Evolutionary conservation across 2,888 invertebrate species (phyloP).

Genomic region (Sepiola atlantica): DNA sequence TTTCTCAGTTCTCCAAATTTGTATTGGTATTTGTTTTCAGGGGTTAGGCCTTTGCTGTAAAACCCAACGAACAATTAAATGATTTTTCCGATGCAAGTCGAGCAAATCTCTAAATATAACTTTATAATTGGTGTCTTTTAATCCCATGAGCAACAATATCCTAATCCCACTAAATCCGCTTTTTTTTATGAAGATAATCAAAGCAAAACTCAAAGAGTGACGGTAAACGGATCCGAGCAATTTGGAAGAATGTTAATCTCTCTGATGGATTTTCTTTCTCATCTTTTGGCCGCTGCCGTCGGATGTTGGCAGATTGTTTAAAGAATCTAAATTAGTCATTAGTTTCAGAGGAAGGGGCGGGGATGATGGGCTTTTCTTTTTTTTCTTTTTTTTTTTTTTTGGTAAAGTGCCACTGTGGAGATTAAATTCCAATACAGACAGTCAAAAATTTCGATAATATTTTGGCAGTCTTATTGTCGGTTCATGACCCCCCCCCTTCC

Average conservation of each 20-base stretch:
- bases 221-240: background rate
- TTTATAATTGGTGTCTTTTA: background rate
- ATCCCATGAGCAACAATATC: background rate
- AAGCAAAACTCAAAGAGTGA: background rate
- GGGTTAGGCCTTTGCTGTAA: too few species aligned
- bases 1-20: too few species aligned
- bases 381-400: background rate
- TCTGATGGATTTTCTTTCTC: background rate
- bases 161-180: background rate
- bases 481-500: too few species aligned
- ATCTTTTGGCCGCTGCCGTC: background rate
- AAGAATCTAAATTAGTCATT: background rate
- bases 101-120: background rate
- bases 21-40: too few species aligned
- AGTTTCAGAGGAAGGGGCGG: too few species aligned
- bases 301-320: background rate
- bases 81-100: too few species aligned
- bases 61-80: too few species aligned
- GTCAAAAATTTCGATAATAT: too few species aligned
- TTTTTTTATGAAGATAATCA: background rate
- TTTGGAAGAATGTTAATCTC: background rate
- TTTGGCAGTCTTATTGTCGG: too few species aligned
- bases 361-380: too few species aligned
- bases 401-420: too few species aligned
- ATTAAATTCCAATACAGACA: too few species aligned